Conservation (phyloP, 2,888 invertebrate species). For the Drosophila acutilabella region DNA sequence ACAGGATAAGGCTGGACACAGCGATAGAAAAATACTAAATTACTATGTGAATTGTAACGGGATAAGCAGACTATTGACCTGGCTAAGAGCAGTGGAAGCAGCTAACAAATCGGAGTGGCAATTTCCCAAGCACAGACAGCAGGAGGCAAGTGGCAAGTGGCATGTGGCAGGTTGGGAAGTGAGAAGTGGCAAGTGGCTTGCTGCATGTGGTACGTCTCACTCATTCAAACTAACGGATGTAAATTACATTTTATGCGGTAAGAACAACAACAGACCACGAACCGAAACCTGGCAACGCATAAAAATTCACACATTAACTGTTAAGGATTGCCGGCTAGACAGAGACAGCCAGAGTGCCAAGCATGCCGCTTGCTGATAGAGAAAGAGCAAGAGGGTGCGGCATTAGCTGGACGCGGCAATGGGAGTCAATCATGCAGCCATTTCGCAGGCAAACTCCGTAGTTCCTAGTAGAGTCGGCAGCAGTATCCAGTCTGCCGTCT, state of each 20-base stretch:
- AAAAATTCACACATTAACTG: constrained; percentile 81
- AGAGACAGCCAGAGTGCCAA: not conserved
- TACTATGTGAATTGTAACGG: constrained; percentile 70
- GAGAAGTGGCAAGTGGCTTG: not conserved
- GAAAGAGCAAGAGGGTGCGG: constrained; percentile 18
- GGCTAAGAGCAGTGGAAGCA: constrained; percentile 10
- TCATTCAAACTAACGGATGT: constrained; percentile 74
- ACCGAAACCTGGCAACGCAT: constrained; percentile 76
- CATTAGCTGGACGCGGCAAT: constrained; percentile 50
- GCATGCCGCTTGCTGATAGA: not conserved
- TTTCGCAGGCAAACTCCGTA: constrained; percentile 42
- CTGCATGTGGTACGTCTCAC: constrained; percentile 42
- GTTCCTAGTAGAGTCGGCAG: constrained; percentile 12
- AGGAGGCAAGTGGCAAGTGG: constrained; percentile 4
- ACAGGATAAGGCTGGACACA: constrained; percentile 14
- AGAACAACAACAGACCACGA: constrained; percentile 64
- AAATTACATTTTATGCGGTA: constrained; percentile 79
- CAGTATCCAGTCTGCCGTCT: constrained; percentile 25
- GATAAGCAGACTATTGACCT: constrained; percentile 53
- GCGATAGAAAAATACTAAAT: constrained; percentile 36
- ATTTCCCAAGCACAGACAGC: constrained; percentile 44
- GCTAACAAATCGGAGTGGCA: constrained; percentile 66
- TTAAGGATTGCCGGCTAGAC: constrained; percentile 62
- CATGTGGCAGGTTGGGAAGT: not conserved
- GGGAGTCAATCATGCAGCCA: constrained; percentile 73